These are phyloP conservation scores for Aurelia aurita DNA, from an alignment of 30 jellyfish, hydroid and myxozoan species.

Conservation along the genomic window DNA sequence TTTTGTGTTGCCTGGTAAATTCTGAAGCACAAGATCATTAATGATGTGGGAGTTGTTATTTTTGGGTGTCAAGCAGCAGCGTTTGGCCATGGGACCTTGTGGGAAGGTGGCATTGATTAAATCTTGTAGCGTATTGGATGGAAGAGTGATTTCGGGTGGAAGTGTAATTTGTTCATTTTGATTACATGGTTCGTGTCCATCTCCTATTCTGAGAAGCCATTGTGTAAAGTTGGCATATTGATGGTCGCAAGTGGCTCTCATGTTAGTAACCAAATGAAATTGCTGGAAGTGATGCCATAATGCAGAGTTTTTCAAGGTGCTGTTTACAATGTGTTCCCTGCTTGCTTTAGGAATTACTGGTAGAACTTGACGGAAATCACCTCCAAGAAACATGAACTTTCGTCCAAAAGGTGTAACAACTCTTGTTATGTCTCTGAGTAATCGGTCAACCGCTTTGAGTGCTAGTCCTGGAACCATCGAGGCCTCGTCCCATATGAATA, in stretches of 20 bases:
- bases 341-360: too few relatives aligned
- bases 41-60: conserved; percentile 25
- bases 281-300: conserved; percentile 53
- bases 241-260: conserved; percentile 46
- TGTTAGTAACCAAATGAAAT: conserved; percentile 28
- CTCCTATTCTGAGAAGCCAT: conserved; percentile 38
- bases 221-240: conserved; percentile 39
- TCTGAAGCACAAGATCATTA: conserved; percentile 9
- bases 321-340: too few relatives aligned
- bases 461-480: too few relatives aligned
- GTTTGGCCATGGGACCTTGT: conserved; percentile 39
- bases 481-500: conserved; percentile 41
- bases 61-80: conserved; percentile 51
- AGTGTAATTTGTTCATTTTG: conserved; percentile 10
- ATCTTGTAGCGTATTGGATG: too few relatives aligned
- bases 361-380: too few relatives aligned
- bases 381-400: too few relatives aligned
- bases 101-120: conserved; percentile 21
- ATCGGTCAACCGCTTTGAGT: too few relatives aligned
- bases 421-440: too few relatives aligned
- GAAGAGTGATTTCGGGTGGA: too few relatives aligned
- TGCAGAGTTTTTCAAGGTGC: too few relatives aligned
- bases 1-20: too few relatives aligned
- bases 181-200: conserved; percentile 46
- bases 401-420: too few relatives aligned